Evolutionary conservation across 2,113 vertebrate species (phyloP).

Genomic region (Gila orcuttii): DNA sequence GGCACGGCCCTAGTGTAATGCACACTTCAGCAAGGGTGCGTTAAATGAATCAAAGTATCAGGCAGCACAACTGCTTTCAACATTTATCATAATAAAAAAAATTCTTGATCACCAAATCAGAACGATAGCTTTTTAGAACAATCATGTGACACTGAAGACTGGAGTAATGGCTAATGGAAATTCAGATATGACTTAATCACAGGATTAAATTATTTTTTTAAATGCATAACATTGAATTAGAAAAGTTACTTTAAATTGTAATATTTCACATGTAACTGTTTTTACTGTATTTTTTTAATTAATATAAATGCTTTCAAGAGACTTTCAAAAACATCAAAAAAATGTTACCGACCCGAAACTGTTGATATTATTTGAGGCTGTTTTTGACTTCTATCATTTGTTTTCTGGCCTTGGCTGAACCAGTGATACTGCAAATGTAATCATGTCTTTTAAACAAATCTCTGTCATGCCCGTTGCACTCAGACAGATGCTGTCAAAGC

Average conservation of each 20-base stretch:
- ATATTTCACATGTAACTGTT: background rate
- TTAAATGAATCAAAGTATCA: too few species aligned
- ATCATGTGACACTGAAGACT: background rate
- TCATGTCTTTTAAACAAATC: slow-evolving; percentile 19
- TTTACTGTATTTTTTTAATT: background rate
- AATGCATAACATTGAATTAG: background rate
- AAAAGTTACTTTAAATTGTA: background rate
- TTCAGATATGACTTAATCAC: background rate
- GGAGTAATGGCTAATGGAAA: background rate
- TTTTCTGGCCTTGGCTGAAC: background rate
- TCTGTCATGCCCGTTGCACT: background rate
- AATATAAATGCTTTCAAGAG: background rate
- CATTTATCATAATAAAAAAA: background rate
- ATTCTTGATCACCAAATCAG: background rate
- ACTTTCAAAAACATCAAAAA: too few species aligned
- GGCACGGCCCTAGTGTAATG: too few species aligned
- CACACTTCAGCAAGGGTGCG: too few species aligned
- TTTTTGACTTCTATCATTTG: background rate
- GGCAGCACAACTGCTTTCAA: background rate
- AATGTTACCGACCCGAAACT: too few species aligned
- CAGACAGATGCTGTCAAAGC: slow-evolving; percentile 20
- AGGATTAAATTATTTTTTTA: background rate
- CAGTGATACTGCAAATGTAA: background rate
- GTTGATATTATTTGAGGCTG: background rate
- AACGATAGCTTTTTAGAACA: background rate